Conservation (phyloP, 2,113 vertebrate genomes). For the Ornithorhynchus anatinus region DNA sequence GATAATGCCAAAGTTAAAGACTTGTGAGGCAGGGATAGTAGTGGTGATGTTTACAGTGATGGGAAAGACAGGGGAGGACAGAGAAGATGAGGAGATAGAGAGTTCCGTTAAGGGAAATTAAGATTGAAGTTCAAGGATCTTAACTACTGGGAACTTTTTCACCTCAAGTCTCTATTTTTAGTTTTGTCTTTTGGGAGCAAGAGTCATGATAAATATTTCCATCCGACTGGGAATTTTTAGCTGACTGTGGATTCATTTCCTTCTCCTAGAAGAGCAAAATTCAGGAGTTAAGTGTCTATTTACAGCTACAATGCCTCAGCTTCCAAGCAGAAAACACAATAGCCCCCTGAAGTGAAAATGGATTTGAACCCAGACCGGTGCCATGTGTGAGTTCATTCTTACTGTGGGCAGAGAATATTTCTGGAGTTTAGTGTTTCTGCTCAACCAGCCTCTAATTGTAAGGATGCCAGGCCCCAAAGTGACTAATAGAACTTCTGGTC, state of each 20-base stretch:
- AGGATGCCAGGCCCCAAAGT: conserved; percentile 43
- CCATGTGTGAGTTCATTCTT: conserved; percentile 46
- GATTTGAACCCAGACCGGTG: background rate
- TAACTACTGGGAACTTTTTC: too few species aligned
- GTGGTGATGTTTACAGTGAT: too few species aligned
- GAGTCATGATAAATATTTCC: background rate
- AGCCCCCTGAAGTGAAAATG: background rate
- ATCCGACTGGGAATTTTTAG: background rate
- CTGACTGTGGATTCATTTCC: background rate
- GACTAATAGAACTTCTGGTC: conserved; percentile 67
- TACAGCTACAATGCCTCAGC: background rate
- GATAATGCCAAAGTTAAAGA: too few species aligned
- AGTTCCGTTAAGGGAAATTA: too few species aligned
- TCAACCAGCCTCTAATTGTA: conserved; percentile 40
- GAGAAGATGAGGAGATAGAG: too few species aligned
- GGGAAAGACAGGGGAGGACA: too few species aligned
- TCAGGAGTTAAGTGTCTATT: conserved; percentile 6
- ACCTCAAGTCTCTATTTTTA: too few species aligned
- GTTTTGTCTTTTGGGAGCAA: too few species aligned
- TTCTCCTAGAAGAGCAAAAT: background rate
- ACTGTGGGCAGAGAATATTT: conserved; percentile 17
- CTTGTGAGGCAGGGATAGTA: too few species aligned
- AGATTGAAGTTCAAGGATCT: too few species aligned
- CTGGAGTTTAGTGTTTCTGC: conserved; percentile 46
- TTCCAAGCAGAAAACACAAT: background rate